Percentiles rank a stretch among this genome's conserved stretches.
Conservation (phyloP, 2,888 invertebrate species). For the Neria commutata region DNA sequence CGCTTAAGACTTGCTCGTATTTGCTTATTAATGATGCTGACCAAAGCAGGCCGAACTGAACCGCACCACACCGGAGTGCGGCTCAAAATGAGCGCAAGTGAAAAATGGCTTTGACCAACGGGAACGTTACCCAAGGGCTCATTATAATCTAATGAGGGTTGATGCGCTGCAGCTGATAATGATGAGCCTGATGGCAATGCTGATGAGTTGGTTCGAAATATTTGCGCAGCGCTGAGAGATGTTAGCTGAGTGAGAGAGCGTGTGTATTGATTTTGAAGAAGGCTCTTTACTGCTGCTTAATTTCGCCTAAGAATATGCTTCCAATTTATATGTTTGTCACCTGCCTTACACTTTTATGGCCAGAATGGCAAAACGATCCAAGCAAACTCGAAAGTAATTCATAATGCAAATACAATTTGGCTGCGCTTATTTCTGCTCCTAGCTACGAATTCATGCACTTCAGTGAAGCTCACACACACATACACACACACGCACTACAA, state of each 20-base stretch:
- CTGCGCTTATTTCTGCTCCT: conserved; percentile 32
- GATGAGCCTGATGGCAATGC: background rate
- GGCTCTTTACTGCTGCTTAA: background rate
- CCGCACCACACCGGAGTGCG: background rate
- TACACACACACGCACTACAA: background rate
- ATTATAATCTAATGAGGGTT: conserved; percentile 16
- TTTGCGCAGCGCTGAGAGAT: background rate
- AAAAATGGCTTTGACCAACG: background rate
- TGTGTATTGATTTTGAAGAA: background rate
- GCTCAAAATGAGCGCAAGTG: background rate
- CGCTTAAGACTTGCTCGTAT: conserved; percentile 19
- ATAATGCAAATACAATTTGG: conserved; percentile 48
- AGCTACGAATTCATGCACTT: conserved; percentile 48
- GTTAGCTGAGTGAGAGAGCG: background rate
- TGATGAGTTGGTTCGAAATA: background rate
- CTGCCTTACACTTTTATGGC: too few species aligned
- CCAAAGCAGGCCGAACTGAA: background rate
- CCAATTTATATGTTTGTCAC: too few species aligned
- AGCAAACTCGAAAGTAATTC: too few species aligned
- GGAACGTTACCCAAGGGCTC: conserved; percentile 12
- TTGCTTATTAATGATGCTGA: conserved; percentile 42
- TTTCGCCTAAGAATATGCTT: too few species aligned
- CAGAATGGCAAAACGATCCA: background rate
- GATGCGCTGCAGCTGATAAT: background rate
- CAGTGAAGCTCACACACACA: conserved; percentile 38